Evolutionary conservation across 2,113 vertebrate genomes (phyloP).

Genomic region (Ophiodon elongatus): DNA sequence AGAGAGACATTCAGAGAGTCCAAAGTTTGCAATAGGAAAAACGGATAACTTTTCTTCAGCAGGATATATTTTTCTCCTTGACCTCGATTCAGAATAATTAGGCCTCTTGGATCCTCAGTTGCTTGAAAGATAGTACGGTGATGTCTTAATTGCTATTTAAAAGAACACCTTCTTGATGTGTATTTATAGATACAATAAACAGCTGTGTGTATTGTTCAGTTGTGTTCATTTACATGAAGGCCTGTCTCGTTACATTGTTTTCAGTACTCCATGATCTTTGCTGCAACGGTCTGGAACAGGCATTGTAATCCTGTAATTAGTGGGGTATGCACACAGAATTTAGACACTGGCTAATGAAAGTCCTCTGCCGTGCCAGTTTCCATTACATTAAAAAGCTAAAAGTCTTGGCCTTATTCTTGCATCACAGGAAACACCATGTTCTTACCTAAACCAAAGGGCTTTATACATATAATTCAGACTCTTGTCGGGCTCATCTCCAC

Average conservation of each 20-base stretch:
- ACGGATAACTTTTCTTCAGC: constrained; percentile 34
- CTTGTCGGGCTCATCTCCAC: not conserved
- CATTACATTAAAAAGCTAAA: constrained; percentile 48
- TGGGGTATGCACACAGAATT: constrained; percentile 49
- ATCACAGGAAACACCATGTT: not conserved
- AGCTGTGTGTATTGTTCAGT: constrained; percentile 33
- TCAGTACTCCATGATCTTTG: constrained; percentile 40
- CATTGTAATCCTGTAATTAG: constrained; percentile 60
- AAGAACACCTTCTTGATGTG: constrained; percentile 23
- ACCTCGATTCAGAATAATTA: constrained; percentile 37
- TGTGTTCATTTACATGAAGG: constrained; percentile 18
- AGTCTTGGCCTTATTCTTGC: constrained; percentile 7
- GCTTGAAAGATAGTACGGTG: not conserved
- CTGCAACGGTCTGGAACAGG: constrained; percentile 41
- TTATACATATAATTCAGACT: not conserved
- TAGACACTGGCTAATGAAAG: constrained; percentile 56
- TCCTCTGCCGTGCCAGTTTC: constrained; percentile 57
- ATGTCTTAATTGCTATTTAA: constrained; percentile 47
- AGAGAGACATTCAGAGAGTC: constrained; percentile 41
- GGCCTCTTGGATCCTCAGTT: constrained; percentile 18
- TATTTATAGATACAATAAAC: constrained; percentile 45
- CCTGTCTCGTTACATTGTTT: constrained; percentile 35
- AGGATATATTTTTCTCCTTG: constrained; percentile 20
- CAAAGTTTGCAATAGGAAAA: constrained; percentile 37
- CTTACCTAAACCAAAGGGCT: not conserved